phyloP scores from a whole-genome alignment of 2,797 vertebrate species.

The Galaxias olidus region DNA sequence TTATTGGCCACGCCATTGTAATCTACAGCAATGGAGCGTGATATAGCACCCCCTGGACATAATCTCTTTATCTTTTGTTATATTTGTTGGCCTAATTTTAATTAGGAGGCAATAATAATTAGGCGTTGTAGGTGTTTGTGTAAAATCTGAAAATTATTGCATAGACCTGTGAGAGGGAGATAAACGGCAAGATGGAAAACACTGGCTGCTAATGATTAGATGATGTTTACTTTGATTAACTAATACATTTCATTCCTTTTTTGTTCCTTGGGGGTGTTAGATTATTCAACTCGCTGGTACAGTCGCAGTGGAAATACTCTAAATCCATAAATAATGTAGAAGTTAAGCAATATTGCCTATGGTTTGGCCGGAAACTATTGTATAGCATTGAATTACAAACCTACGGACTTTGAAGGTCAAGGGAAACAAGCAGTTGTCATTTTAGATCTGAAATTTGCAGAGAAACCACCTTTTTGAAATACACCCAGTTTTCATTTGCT shows the following conservation, averaged over 20 bases:
- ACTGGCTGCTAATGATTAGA: constrained; percentile 50
- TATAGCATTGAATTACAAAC: too few species aligned
- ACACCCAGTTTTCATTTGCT: constrained; percentile 44
- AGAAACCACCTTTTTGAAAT: constrained; percentile 16
- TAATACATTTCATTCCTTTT: constrained; percentile 19
- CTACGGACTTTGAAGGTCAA: too few species aligned
- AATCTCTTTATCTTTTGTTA: constrained; percentile 28
- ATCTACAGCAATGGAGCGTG: constrained; percentile 27
- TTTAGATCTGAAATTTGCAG: too few species aligned
- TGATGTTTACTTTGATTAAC: constrained; percentile 46
- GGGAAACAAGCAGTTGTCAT: too few species aligned
- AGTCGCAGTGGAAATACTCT: too few species aligned
- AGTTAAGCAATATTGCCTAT: too few species aligned
- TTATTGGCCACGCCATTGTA: constrained; percentile 46
- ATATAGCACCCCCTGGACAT: constrained; percentile 33
- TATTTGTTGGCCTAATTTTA: constrained; percentile 34
- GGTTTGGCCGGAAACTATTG: too few species aligned
- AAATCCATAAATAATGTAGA: too few species aligned
- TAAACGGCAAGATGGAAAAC: constrained; percentile 50
- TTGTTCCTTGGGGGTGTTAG: constrained; percentile 33
- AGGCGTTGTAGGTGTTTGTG: background rate
- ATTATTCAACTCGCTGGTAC: constrained; percentile 29
- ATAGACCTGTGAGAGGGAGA: constrained; percentile 42
- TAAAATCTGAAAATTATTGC: constrained; percentile 23
- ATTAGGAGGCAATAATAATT: constrained; percentile 24